Conservation (phyloP, 23 tunicate genomes). For the Phallusia fumigata region DNA sequence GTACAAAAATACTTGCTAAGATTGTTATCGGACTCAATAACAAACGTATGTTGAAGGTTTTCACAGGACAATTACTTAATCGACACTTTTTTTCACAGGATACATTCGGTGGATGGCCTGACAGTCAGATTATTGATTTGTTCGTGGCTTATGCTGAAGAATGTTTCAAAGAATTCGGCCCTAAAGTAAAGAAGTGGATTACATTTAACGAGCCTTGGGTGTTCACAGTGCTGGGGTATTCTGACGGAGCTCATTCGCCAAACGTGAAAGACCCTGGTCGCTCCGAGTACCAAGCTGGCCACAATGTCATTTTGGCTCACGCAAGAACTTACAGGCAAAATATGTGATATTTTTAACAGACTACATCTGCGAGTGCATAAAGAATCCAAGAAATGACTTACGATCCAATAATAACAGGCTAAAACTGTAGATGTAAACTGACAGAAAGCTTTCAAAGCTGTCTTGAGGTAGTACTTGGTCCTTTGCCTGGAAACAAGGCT, state of each 20-base stretch:
- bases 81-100: too few relatives aligned
- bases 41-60: too few relatives aligned
- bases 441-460: too few relatives aligned
- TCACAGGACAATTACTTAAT: too few relatives aligned
- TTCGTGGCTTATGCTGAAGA: slow-evolving; percentile 63
- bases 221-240: slow-evolving; percentile 76
- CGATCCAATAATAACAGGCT: too few relatives aligned
- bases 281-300: slow-evolving; percentile 67
- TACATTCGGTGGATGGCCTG: slow-evolving; percentile 77
- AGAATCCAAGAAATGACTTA: too few relatives aligned
- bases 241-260: slow-evolving; percentile 73
- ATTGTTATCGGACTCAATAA: too few relatives aligned
- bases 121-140: slow-evolving; percentile 50
- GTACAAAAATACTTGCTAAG: slow-evolving; percentile 13
- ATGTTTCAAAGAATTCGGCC: slow-evolving; percentile 77
- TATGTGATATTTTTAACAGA: too few relatives aligned
- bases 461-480: too few relatives aligned
- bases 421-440: too few relatives aligned
- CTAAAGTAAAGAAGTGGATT: slow-evolving; percentile 86
- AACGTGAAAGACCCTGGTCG: slow-evolving; percentile 68
- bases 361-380: too few relatives aligned
- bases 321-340: slow-evolving; percentile 68
- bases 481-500: too few relatives aligned
- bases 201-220: slow-evolving; percentile 98
- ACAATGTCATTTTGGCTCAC: slow-evolving; percentile 58